Evolutionary conservation across 1,140 invertebrate species (phyloP).

Genomic region (Drosophila auraria): DNA sequence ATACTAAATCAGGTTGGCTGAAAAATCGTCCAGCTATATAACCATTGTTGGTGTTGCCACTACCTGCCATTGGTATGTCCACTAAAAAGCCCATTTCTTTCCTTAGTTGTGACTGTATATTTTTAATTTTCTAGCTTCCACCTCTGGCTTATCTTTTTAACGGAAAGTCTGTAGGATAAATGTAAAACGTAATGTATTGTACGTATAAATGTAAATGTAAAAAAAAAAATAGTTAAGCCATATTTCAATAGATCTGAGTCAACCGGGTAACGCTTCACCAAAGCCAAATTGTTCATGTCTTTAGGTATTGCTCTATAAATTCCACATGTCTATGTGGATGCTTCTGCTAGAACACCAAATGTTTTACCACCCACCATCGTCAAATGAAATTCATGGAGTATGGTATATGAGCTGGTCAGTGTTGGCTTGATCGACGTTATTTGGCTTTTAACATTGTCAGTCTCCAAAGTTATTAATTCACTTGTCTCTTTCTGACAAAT

Average conservation of each 20-base stretch:
- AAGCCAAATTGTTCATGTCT: slow-evolving; percentile 5
- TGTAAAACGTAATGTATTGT: neutral
- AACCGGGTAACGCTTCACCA: slow-evolving; percentile 8
- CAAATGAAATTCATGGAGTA: slow-evolving; percentile 5
- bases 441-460: too few species aligned
- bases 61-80: slow-evolving; percentile 22
- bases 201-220: neutral
- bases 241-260: slow-evolving; percentile 3
- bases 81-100: slow-evolving; percentile 9
- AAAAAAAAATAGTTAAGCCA: neutral
- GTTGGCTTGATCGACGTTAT: neutral
- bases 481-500: neutral
- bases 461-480: neutral
- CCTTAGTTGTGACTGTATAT: slow-evolving; percentile 1
- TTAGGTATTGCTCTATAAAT: slow-evolving; percentile 11
- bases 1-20: slow-evolving; percentile 1
- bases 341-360: slow-evolving; percentile 2
- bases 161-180: slow-evolving; percentile 3
- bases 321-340: slow-evolving; percentile 6
- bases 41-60: slow-evolving; percentile 27
- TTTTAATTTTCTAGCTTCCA: neutral
- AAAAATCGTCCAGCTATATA: slow-evolving; percentile 23
- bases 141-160: neutral
- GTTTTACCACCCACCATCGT: slow-evolving; percentile 3
- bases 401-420: neutral